These are phyloP conservation scores for Iphiclides podalirius DNA, from an alignment of 2,888 invertebrate genomes.

Conservation along the genomic window DNA sequence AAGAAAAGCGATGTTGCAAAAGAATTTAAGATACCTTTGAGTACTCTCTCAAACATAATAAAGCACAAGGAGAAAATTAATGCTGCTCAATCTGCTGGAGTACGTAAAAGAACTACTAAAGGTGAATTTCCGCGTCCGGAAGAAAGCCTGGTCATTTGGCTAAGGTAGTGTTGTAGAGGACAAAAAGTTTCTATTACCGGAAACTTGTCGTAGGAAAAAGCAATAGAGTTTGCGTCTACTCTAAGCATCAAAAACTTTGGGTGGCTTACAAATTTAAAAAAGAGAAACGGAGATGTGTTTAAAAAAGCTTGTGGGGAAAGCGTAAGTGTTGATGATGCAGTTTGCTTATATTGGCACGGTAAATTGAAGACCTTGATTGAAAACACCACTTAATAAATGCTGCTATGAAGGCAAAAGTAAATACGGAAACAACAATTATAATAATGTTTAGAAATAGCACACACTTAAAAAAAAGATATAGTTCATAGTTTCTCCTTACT, in stretches of 20 bases:
- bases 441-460: too few relatives aligned
- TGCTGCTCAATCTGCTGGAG: constrained; percentile 28
- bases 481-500: too few relatives aligned
- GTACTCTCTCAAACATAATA: neutral
- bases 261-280: neutral
- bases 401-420: too few relatives aligned
- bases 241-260: neutral
- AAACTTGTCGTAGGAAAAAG: neutral
- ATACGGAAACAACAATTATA: too few relatives aligned
- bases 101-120: constrained; percentile 31
- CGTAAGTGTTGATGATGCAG: neutral
- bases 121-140: constrained; percentile 29
- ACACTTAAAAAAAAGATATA: too few relatives aligned
- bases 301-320: constrained; percentile 14
- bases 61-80: constrained; percentile 31
- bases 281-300: constrained; percentile 1
- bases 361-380: constrained; percentile 23
- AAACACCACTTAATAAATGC: too few relatives aligned
- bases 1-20: neutral
- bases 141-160: constrained; percentile 39
- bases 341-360: constrained; percentile 16
- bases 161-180: constrained; percentile 39
- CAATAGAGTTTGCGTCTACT: neutral
- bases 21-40: neutral
- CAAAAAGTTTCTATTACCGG: constrained; percentile 9